Conservation (phyloP, 1,140 invertebrate genomes). For the Drosophila nannoptera region DNA sequence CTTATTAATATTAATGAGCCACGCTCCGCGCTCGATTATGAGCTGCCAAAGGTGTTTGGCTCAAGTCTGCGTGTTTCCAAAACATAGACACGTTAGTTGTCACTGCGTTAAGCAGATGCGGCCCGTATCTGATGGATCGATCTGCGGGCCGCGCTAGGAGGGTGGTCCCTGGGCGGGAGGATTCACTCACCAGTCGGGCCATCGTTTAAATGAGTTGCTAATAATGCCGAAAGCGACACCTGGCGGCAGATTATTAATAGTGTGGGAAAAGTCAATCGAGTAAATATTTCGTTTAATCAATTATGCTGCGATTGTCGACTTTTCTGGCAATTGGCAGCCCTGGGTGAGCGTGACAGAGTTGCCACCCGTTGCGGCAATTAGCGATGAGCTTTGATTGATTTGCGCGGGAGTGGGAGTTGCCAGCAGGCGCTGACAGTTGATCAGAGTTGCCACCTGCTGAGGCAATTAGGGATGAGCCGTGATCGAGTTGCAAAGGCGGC, state of each 20-base stretch:
- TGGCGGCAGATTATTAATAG: slow-evolving; percentile 19
- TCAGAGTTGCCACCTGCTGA: too few relatives aligned
- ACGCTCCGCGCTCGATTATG: slow-evolving; percentile 26
- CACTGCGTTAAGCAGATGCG: slow-evolving; percentile 49
- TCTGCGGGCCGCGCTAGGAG: slow-evolving; percentile 30
- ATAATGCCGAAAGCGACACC: not conserved
- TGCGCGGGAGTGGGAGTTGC: too few relatives aligned
- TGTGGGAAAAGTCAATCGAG: slow-evolving; percentile 29
- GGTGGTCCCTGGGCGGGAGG: slow-evolving; percentile 31
- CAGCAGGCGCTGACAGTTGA: too few relatives aligned
- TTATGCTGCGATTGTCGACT: too few relatives aligned
- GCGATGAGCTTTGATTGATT: too few relatives aligned
- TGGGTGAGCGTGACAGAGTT: too few relatives aligned
- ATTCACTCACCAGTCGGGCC: slow-evolving; percentile 18
- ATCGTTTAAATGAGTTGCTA: slow-evolving; percentile 34
- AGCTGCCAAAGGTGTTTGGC: slow-evolving; percentile 49
- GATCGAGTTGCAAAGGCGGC: too few relatives aligned
- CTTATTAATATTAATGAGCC: slow-evolving; percentile 73
- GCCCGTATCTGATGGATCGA: slow-evolving; percentile 5
- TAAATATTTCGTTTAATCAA: slow-evolving; percentile 10
- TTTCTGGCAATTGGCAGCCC: too few relatives aligned
- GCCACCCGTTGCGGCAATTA: too few relatives aligned
- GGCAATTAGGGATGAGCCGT: too few relatives aligned
- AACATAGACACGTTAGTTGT: slow-evolving; percentile 48
- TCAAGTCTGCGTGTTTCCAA: slow-evolving; percentile 34